Evolutionary conservation across 2,888 invertebrate species (phyloP).

Genomic region (Oligia latruncula): DNA sequence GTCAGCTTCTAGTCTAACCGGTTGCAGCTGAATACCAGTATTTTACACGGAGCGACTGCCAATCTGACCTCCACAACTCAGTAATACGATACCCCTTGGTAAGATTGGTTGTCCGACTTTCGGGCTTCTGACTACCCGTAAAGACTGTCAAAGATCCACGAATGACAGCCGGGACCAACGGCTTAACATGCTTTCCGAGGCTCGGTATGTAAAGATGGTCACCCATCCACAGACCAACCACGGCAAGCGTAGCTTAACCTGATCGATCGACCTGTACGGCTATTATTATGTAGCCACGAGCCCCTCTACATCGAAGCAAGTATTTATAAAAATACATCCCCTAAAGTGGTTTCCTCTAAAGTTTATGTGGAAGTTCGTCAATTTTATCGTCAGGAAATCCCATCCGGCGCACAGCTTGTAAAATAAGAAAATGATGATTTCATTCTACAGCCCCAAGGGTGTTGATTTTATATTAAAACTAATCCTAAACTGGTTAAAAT

Average conservation of each 20-base stretch:
- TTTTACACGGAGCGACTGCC: too few relatives aligned
- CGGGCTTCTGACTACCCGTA: background rate
- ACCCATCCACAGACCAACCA: too few relatives aligned
- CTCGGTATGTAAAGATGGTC: too few relatives aligned
- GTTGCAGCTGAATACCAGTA: background rate
- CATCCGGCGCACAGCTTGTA: background rate
- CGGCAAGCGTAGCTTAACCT: background rate
- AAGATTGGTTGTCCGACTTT: background rate
- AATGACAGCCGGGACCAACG: background rate
- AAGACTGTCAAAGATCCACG: background rate
- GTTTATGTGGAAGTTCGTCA: background rate
- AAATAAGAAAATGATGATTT: background rate
- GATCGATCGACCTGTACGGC: background rate
- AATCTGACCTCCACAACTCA: background rate
- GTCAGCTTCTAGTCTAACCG: background rate
- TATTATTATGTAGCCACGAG: background rate
- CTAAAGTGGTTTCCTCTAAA: background rate
- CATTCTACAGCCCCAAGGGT: background rate
- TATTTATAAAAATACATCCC: background rate
- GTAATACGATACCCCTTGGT: background rate
- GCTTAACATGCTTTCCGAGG: background rate
- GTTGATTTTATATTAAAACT: slow-evolving; percentile 30
- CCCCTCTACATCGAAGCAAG: background rate
- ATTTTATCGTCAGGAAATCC: background rate
- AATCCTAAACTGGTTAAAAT: slow-evolving; percentile 27